These are phyloP conservation scores for Aphelocoma californica DNA, from an alignment of 2,797 vertebrate species.

Conservation along the genomic window DNA sequence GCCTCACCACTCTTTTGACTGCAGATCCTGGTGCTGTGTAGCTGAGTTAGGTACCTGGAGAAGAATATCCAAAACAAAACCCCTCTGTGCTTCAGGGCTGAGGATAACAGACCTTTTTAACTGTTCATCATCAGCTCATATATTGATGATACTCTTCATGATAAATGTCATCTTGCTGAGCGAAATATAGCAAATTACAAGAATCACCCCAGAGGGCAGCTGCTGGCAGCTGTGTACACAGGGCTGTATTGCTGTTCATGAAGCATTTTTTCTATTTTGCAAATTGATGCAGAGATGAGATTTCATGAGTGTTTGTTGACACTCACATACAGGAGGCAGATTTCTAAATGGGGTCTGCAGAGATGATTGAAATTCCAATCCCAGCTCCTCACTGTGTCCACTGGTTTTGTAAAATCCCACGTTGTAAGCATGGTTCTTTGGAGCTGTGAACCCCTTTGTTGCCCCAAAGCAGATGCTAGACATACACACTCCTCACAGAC, in stretches of 20 bases:
- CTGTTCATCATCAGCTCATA: background rate
- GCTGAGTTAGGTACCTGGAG: background rate
- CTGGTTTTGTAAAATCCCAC: background rate
- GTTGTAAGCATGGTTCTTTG: background rate
- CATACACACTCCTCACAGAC: background rate
- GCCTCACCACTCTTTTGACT: background rate
- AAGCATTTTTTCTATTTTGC: background rate
- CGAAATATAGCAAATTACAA: background rate
- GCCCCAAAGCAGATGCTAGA: background rate
- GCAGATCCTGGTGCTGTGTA: fast-evolving
- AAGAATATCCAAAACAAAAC: background rate
- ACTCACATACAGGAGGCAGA: background rate
- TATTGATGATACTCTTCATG: background rate
- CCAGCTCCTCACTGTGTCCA: background rate
- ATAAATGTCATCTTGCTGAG: background rate
- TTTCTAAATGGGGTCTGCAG: background rate
- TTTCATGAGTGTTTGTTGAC: background rate
- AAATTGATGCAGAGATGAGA: background rate
- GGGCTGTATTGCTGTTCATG: background rate
- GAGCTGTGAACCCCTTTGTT: background rate
- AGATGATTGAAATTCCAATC: background rate
- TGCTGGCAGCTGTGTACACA: background rate
- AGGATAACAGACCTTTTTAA: background rate
- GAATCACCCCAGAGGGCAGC: background rate
- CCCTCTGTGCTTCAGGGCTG: background rate